Evolutionary conservation across 2,797 vertebrate species (phyloP), one percentile per base, ranked within the genome.

Genomic region (Cetoscarus ocellatus): DNA sequence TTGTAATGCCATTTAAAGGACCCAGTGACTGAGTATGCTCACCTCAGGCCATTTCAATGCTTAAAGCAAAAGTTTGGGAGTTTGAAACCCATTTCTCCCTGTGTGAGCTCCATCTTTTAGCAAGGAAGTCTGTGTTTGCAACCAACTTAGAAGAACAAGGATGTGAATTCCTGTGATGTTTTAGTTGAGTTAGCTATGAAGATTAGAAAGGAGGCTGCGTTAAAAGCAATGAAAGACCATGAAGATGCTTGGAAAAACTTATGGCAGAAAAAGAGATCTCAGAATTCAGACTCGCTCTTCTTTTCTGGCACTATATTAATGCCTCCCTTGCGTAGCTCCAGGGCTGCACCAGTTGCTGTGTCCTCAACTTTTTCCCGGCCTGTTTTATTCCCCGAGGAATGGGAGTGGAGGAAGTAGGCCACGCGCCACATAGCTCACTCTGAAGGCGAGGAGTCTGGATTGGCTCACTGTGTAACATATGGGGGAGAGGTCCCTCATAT

Each of bases 341-440:
- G 49, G 70, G 79, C 76, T 81, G 66, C 77, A 77, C 80, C 74
- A 79, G 80, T 86, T 82, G 82, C 74, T 42, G 50, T 82, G 78
- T 84, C 88, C 84, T 80, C 49, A 83, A 85, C 73, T 80, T 82
- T 88, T 76, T 72, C 50, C 6, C 6, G 59, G 79, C 71, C 80
- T 75, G 65, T 75, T 80, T 84, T 77, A 84, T 84, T 85, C 82
- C 82, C 80, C 47, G 0, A 36, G 59, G 86, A 43, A 38, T 50
- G 58, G 80, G 70, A 79, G 78, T 74, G 73, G 74, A 85, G 78
- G 85, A 91, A 91, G 82, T 89, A 90, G 90, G 91, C 85, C 90
- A 92, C 66, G 69, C 74, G 83, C 70, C 73, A 80, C 79, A 85
- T 73, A 73, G 77, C 86, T 86, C 77, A 63, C 78, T 90, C 50